These are phyloP conservation scores for Poeciliopsis gracilis DNA, from an alignment of 2,797 vertebrate genomes.

Conservation along the genomic window DNA sequence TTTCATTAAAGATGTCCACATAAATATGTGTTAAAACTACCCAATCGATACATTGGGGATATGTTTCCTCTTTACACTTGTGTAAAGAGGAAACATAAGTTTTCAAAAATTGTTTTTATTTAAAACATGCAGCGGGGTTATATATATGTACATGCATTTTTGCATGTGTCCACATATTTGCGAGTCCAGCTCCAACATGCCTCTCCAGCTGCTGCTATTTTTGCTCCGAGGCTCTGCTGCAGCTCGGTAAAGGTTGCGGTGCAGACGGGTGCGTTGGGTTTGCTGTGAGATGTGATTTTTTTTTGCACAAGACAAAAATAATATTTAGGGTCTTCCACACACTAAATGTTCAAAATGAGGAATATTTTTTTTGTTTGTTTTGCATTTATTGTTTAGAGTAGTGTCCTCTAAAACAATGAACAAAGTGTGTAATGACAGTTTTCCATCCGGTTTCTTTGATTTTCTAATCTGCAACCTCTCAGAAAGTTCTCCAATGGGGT, in stretches of 20 bases:
- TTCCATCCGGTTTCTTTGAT: neutral
- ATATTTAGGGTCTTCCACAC: neutral
- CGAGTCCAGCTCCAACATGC: neutral
- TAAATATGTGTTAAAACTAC: neutral
- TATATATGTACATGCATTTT: neutral
- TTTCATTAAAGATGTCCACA: neutral
- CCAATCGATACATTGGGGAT: neutral
- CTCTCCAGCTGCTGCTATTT: slow-evolving; percentile 3
- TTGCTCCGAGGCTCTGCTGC: neutral
- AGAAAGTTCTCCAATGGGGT: neutral
- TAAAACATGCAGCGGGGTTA: neutral
- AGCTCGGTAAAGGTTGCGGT: neutral
- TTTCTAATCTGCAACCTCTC: neutral
- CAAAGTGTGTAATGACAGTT: neutral
- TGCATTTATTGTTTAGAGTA: neutral
- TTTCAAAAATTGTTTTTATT: neutral
- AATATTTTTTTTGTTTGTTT: too few species aligned
- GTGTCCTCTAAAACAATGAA: neutral
- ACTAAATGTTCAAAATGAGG: neutral
- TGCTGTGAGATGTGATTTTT: slow-evolving; percentile 4
- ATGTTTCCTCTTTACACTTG: neutral
- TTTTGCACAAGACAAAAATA: neutral
- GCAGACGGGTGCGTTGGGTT: neutral
- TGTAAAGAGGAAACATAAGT: too few species aligned
- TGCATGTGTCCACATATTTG: neutral